Evolutionary conservation across 2,797 vertebrate species (phyloP).

Genomic region (Premnoplex brunnescens): DNA sequence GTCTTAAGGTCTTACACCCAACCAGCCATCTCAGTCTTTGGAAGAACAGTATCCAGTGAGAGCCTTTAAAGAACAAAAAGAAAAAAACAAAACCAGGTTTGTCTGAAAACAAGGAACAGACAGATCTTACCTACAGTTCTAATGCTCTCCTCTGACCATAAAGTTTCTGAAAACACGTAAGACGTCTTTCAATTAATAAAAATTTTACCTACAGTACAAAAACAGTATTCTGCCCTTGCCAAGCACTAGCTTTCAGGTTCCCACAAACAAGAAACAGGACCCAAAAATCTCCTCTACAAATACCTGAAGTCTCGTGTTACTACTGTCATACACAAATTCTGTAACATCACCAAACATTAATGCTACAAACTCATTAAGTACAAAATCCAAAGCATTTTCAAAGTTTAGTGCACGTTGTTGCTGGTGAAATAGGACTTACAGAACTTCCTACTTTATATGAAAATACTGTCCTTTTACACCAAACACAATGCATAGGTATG

Average conservation of each 20-base stretch:
- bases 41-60: not conserved
- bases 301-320: not conserved
- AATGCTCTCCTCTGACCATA: rapidly evolving
- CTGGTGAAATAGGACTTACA: rapidly evolving
- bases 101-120: not conserved
- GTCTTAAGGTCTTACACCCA: slow-evolving; percentile 27
- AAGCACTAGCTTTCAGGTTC: not conserved
- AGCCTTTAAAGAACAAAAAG: not conserved
- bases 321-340: not conserved
- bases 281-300: not conserved
- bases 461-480: not conserved
- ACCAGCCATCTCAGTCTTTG: not conserved
- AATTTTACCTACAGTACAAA: not conserved
- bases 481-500: not conserved
- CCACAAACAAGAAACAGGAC: not conserved
- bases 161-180: not conserved
- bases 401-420: not conserved
- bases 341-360: not conserved
- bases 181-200: not conserved
- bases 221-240: rapidly evolving
- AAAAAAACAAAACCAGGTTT: not conserved
- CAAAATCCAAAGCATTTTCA: not conserved
- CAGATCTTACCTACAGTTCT: not conserved
- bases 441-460: not conserved
- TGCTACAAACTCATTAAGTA: not conserved